Base-by-base conservation (phyloP, 2,888 invertebrate species). In the Dorcus parallelipipedus region DNA sequence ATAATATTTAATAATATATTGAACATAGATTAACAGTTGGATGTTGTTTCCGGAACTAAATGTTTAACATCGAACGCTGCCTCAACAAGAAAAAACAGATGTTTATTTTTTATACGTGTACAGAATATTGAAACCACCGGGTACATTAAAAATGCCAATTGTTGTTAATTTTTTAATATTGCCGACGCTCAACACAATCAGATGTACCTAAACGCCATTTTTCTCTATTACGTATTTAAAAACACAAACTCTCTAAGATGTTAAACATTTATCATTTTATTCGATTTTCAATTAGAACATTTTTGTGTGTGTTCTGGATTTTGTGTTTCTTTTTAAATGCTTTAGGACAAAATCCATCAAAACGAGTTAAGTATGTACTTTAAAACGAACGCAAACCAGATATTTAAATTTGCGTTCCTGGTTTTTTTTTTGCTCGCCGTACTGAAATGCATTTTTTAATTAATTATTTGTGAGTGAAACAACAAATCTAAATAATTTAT, bases 191-290 rank as follows among this genome's bases (percentile, higher is more conserved):
- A 71, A 72, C 70, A 73, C 71, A 73, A 74, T 71, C 70, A 70
- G 65, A 69, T 62, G 69, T 72, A 73, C 70, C 68, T 70, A 67
- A 62, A 51, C 51, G 50, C 54, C 49, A 45, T 45, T 33, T 20
- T 33, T 42, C 10, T 17, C 17, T 14, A 42, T 17, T 42, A 7
- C 6, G 17, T 42, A n/a, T n/a, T n/a, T n/a, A 42, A 52, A 62
- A 47, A 51, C 56, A 60, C 57, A 57, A 56, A 61, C 54, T 61
- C 62, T 64, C 56, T 69, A 62, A 64, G 73, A 74, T 75, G 74
- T 75, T 75, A 74, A 74, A 75, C 74, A 75, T 75, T 75, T 74
- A 74, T 62, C 64, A 64, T 64, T 68, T 70, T 23, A 10, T 38
- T 20, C 17, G 17, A 39, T 20, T 14, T 17, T 41, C 14, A 17